These are phyloP conservation scores for Falcaria lacertinaria DNA, from an alignment of 2,888 invertebrate species.

Conservation along the genomic window DNA sequence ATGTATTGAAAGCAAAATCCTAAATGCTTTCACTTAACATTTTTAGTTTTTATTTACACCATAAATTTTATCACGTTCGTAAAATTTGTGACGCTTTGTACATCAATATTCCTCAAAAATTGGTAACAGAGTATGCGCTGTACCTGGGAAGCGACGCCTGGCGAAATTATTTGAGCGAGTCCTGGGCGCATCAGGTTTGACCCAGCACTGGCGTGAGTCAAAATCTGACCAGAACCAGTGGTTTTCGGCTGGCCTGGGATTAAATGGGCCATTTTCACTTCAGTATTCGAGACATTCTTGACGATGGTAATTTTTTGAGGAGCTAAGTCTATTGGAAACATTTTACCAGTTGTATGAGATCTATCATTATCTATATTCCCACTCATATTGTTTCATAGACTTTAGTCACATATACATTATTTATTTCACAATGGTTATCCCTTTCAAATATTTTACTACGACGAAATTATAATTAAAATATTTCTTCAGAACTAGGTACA, in stretches of 20 bases:
- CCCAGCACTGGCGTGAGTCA: conserved; percentile 56
- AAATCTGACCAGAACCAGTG: conserved; percentile 54
- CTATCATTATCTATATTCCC: conserved; percentile 77
- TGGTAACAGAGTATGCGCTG: not conserved
- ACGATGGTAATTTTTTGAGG: conserved; percentile 76
- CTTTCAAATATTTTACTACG: too few species aligned
- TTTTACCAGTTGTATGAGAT: conserved; percentile 76
- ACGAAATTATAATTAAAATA: too few species aligned
- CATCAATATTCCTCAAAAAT: too few species aligned
- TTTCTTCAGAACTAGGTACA: too few species aligned
- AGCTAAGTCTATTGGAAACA: conserved; percentile 77
- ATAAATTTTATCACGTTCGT: too few species aligned
- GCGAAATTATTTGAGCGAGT: conserved; percentile 65
- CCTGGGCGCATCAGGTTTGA: conserved; percentile 66
- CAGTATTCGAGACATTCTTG: conserved; percentile 64
- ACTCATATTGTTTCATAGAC: conserved; percentile 52
- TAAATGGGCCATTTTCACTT: conserved; percentile 73
- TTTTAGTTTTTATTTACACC: too few species aligned
- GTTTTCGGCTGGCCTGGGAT: conserved; percentile 62
- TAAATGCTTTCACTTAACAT: too few species aligned
- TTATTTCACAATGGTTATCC: conserved; percentile 4
- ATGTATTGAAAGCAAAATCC: too few species aligned
- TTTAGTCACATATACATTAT: conserved; percentile 4
- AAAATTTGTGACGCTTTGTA: too few species aligned
- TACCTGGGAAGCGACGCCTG: conserved; percentile 69